These are phyloP conservation scores for Lordiphosa fenestrarum DNA, from an alignment of 2,888 invertebrate species.

Conservation along the genomic window DNA sequence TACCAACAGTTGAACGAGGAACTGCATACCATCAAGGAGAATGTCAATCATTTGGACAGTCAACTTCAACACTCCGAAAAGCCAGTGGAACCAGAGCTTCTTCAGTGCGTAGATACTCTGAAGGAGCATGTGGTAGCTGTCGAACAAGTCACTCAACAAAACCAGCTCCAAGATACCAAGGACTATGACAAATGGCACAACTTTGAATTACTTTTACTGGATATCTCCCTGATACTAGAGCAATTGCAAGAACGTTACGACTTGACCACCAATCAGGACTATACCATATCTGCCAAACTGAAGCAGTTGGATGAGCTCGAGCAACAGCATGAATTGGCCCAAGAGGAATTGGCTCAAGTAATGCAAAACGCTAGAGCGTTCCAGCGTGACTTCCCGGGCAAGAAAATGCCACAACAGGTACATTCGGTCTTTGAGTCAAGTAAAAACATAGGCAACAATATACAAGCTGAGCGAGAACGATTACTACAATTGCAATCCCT, in stretches of 20 bases:
- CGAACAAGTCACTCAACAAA: slow-evolving; percentile 84
- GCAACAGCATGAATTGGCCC: slow-evolving; percentile 83
- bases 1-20: slow-evolving; percentile 85
- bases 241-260: slow-evolving; percentile 76
- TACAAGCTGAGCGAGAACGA: slow-evolving; percentile 87
- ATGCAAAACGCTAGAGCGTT: slow-evolving; percentile 84
- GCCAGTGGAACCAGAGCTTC: slow-evolving; percentile 80
- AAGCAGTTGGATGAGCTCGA: slow-evolving; percentile 87
- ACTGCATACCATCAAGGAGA: slow-evolving; percentile 85
- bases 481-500: slow-evolving; percentile 87
- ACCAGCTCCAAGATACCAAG: slow-evolving; percentile 82
- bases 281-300: slow-evolving; percentile 85
- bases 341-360: slow-evolving; percentile 83
- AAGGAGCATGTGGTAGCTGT: slow-evolving; percentile 87
- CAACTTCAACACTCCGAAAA: slow-evolving; percentile 81
- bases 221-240: slow-evolving; percentile 71
- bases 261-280: slow-evolving; percentile 81
- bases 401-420: slow-evolving; percentile 85
- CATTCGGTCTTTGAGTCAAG: slow-evolving; percentile 85
- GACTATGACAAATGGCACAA: slow-evolving; percentile 87
- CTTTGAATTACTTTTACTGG: slow-evolving; percentile 85
- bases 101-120: slow-evolving; percentile 83
- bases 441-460: slow-evolving; percentile 86
- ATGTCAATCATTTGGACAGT: slow-evolving; percentile 84
- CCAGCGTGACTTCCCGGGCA: slow-evolving; percentile 86